phyloP scores from a whole-genome alignment of 2,797 vertebrate genomes.

The Euphonia xanthogaster region DNA sequence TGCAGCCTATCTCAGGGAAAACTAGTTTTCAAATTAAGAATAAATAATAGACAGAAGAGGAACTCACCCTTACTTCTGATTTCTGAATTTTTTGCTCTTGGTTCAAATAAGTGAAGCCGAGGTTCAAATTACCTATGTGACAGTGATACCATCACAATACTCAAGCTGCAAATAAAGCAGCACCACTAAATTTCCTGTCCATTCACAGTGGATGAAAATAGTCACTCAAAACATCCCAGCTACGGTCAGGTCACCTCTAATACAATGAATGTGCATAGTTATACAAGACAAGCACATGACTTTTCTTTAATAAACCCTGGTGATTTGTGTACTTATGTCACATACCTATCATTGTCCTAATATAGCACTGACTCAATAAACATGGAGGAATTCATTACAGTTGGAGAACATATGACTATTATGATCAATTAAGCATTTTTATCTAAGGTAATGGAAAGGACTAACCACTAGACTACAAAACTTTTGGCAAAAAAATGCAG shows the following conservation, averaged over 20 bases:
- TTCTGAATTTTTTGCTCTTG: not conserved
- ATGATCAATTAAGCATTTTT: not conserved
- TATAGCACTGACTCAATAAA: not conserved
- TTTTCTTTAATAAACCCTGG: not conserved
- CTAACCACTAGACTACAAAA: not conserved
- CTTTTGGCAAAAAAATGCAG: not conserved
- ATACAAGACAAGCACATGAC: not conserved
- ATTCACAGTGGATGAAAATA: not conserved
- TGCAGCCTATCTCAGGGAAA: not conserved
- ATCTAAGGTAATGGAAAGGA: not conserved
- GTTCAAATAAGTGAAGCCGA: not conserved
- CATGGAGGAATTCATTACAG: not conserved
- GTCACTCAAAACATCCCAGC: not conserved
- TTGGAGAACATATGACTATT: not conserved
- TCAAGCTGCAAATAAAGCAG: not conserved
- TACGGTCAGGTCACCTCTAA: not conserved
- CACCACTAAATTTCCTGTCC: not conserved
- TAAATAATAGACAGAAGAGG: not conserved
- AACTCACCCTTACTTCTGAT: not conserved
- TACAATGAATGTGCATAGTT: not conserved
- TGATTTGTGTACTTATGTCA: not conserved
- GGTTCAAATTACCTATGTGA: not conserved
- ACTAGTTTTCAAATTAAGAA: not conserved
- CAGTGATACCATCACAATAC: not conserved
- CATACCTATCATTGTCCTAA: not conserved